Conservation (phyloP, 2,113 vertebrate genomes). For the Poeciliopsis retropinna region DNA sequence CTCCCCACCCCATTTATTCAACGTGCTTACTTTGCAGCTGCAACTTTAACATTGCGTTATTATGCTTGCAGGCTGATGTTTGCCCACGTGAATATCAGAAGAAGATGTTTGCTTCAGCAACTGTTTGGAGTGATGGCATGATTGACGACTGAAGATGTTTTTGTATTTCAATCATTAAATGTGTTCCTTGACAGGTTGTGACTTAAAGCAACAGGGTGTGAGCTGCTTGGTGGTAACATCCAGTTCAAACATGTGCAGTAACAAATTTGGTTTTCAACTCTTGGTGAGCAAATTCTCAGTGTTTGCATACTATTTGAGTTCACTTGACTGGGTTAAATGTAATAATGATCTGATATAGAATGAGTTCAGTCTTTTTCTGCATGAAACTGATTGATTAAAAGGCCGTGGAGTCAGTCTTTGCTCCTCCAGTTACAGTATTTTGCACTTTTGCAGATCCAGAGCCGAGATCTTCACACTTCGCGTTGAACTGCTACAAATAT, state of each 20-base stretch:
- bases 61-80: conserved; percentile 13
- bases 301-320: background rate
- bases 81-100: background rate
- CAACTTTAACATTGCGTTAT: background rate
- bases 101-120: conserved; percentile 30
- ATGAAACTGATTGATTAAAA: background rate
- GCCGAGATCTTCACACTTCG: conserved; percentile 4
- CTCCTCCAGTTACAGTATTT: background rate
- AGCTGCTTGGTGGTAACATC: background rate
- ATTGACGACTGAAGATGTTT: conserved; percentile 16
- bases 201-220: conserved; percentile 4
- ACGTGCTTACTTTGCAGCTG: background rate
- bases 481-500: conserved; percentile 12
- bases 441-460: conserved; percentile 6
- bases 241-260: background rate
- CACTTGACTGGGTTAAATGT: background rate
- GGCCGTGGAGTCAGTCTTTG: background rate
- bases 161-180: conserved; percentile 19
- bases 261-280: conserved; percentile 12
- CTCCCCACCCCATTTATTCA: background rate
- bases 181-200: conserved; percentile 23
- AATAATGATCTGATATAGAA: background rate
- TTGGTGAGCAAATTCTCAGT: background rate
- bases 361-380: background rate
- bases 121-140: background rate